Evolutionary conservation across 2,888 invertebrate species (phyloP).

Genomic region (Leuctra nigra): DNA sequence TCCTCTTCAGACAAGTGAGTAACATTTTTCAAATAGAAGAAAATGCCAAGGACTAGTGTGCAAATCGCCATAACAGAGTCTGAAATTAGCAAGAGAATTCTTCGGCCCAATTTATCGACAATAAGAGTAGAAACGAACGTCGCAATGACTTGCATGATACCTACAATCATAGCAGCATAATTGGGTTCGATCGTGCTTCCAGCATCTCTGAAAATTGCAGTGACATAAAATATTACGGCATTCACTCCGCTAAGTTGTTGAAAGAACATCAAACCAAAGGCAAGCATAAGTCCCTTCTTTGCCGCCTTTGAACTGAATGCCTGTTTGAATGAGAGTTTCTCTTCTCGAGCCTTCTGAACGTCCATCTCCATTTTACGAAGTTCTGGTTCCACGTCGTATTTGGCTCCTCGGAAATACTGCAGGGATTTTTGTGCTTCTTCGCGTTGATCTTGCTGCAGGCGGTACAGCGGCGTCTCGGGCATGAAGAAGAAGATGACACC

Average conservation of each 20-base stretch:
- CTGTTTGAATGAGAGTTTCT: constrained; percentile 48
- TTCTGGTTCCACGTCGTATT: constrained; percentile 61
- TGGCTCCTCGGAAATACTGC: constrained; percentile 63
- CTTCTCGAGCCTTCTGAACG: constrained; percentile 46
- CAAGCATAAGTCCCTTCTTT: constrained; percentile 60
- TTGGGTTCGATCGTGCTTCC: constrained; percentile 51
- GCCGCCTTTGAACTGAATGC: constrained; percentile 56
- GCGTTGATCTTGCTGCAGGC: constrained; percentile 35
- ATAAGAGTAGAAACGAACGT: constrained; percentile 68
- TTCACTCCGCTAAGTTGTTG: constrained; percentile 84
- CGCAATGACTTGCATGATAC: constrained; percentile 71
- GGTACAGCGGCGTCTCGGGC: constrained; percentile 76
- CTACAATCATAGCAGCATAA: constrained; percentile 69
- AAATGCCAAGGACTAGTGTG: constrained; percentile 62
- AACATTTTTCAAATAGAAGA: constrained; percentile 47
- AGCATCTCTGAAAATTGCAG: constrained; percentile 54
- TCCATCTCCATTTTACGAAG: constrained; percentile 52
- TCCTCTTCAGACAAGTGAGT: constrained; percentile 36
- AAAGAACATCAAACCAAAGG: constrained; percentile 77
- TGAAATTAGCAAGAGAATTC: constrained; percentile 66
- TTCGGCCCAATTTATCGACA: constrained; percentile 75
- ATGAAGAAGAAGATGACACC: constrained; percentile 67
- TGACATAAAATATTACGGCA: constrained; percentile 74
- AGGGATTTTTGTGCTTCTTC: constrained; percentile 63
- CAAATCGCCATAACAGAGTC: constrained; percentile 63